A percentile compares a stretch with the other conserved stretches of the same genome.
Conservation (phyloP, 92 coral and sea anemone genomes). For the Parazoanthus swiftii region DNA sequence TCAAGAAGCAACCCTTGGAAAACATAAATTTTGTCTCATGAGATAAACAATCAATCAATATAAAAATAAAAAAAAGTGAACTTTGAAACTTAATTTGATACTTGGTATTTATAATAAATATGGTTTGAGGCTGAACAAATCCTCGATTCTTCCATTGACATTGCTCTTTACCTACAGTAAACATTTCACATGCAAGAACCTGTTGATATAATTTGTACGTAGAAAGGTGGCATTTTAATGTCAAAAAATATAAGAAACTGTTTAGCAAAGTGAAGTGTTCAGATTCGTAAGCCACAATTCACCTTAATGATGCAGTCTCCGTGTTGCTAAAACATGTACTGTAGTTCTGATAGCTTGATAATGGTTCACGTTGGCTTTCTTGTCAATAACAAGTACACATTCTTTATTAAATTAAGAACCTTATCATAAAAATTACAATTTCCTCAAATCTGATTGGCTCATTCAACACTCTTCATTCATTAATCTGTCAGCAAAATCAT, state of each 20-base stretch:
- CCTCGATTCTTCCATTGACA: neutral
- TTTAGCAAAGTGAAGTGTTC: neutral
- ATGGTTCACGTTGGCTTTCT: slow-evolving; percentile 6
- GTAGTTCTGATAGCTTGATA: slow-evolving; percentile 3
- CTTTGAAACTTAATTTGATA: slow-evolving; percentile 4
- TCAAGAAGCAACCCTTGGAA: neutral
- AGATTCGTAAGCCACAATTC: neutral
- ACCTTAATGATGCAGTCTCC: neutral
- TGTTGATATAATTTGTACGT: neutral
- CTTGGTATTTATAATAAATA: slow-evolving; percentile 3
- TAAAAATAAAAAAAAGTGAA: neutral
- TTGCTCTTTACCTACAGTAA: slow-evolving; percentile 6
- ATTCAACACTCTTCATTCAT: slow-evolving; percentile 2
- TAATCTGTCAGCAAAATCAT: slow-evolving; percentile 15
- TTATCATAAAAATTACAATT: neutral
- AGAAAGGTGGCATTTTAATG: slow-evolving; percentile 9
- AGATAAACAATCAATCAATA: slow-evolving; percentile 8
- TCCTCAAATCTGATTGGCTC: too few species aligned
- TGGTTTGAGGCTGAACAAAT: slow-evolving; percentile 1
- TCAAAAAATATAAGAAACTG: slow-evolving; percentile 5
- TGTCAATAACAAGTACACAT: slow-evolving; percentile 6
- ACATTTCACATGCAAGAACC: slow-evolving; percentile 3
- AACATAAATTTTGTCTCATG: slow-evolving; percentile 8
- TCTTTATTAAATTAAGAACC: slow-evolving; percentile 3
- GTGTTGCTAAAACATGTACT: slow-evolving; percentile 7